phyloP scores from a whole-genome alignment of 1,140 invertebrate genomes.

The Tetranychus urticae region DNA sequence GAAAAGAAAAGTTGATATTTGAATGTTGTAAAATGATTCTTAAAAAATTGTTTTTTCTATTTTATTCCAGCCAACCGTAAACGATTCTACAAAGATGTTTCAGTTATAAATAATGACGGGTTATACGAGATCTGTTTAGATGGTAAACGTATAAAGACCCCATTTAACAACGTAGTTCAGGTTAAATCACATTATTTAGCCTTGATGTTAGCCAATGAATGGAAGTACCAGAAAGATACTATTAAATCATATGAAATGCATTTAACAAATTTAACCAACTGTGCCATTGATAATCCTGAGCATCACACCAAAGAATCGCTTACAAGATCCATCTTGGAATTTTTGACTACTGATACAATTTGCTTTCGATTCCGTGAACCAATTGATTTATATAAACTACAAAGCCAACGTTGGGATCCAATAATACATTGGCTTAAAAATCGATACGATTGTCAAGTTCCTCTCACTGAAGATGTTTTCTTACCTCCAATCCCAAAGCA shows the following conservation, averaged over 20 bases:
- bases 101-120: background rate
- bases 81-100: slow-evolving; percentile 8
- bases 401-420: slow-evolving; percentile 7
- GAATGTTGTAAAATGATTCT: too few relatives aligned
- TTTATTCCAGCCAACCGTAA: background rate
- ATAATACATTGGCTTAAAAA: slow-evolving; percentile 8
- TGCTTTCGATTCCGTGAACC: slow-evolving; percentile 7
- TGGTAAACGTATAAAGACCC: slow-evolving; percentile 7
- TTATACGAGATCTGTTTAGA: slow-evolving; percentile 10
- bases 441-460: slow-evolving; percentile 6
- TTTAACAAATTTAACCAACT: slow-evolving; percentile 8
- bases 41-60: too few relatives aligned
- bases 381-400: slow-evolving; percentile 4
- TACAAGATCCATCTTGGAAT: slow-evolving; percentile 5
- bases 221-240: slow-evolving; percentile 4
- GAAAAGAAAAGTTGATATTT: too few relatives aligned
- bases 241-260: slow-evolving; percentile 7
- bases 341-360: slow-evolving; percentile 7
- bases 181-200: slow-evolving; percentile 4
- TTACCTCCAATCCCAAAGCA: background rate
- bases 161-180: slow-evolving; percentile 2
- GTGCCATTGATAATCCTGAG: slow-evolving; percentile 9
- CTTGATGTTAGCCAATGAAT: slow-evolving; percentile 8
- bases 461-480: slow-evolving; percentile 5
- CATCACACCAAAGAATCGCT: background rate